Evolutionary conservation across 2,888 invertebrate species (phyloP), one percentile per base, ranked within the genome.

Genomic region (Mongoloraphidia duomilia): DNA sequence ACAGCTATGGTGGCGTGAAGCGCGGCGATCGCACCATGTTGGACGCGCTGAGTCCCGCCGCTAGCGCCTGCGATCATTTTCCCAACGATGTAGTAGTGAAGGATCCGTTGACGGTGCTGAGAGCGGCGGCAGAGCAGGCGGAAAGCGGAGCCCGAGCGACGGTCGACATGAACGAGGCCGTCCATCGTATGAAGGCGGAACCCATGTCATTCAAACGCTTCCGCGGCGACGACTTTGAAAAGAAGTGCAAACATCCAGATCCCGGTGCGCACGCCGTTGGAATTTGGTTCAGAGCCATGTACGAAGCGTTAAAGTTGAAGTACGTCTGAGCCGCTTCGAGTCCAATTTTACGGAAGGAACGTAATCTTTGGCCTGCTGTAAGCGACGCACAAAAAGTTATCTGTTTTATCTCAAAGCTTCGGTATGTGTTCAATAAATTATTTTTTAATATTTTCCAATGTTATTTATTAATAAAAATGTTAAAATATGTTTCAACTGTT

Each of bases 261-360:
- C 69, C 79, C 14, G 79, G 77, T 9, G 78, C 79, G 4, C 71
- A 74, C 52, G 76, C 75, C 9, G 73, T 79, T 3, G 70, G 71
- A 12, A 67, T 77, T 49, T 79, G 77, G 75, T 61, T 80, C 63
- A 67, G 71, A 50, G 76, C 76, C 11, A 59, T 67, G 13, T 69
- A 61, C 47, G 72, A 74, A 59, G 72, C 66, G 38, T 58, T 70
- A 11, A 73, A 72, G 57, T 56, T 65, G 34, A 58, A 61, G 47
- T 37, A 26, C 6, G 26, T 26, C 26, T 26, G 26, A 26, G n/a
- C n/a, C n/a, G n/a, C n/a, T n/a, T n/a, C n/a, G n/a, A n/a, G 26
- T 6, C 26, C 6, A 6, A 1, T 26, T 26, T 26, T 26, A 6
- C 26, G 26, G 6, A 6, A 26, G 26, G 26, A 26, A 26, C 6